phyloP scores from a whole-genome alignment of 2,888 invertebrate genomes.

The Lithophane semibrunnea region DNA sequence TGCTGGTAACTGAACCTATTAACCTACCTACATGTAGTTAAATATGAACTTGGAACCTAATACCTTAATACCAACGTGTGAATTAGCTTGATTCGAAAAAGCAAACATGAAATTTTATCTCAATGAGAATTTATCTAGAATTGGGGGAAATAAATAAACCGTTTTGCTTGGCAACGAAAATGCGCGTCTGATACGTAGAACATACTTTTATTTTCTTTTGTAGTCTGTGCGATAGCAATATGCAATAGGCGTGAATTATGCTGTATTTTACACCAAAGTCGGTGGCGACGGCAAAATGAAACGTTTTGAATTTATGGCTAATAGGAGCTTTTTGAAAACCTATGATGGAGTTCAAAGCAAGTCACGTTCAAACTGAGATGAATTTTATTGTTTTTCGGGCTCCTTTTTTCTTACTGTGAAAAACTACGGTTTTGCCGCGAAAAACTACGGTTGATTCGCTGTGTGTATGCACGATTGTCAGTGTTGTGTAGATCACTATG shows the following conservation, averaged over 20 bases:
- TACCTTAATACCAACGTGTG: background rate
- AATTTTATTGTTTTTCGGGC: constrained; percentile 9
- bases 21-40: background rate
- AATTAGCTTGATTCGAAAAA: background rate
- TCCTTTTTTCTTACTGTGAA: background rate
- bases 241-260: constrained; percentile 42
- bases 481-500: no score
- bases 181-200: background rate
- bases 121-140: background rate
- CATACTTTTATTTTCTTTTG: constrained; percentile 34
- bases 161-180: constrained; percentile 13
- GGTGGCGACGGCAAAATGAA: constrained; percentile 47
- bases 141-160: background rate
- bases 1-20: background rate
- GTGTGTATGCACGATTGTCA: no score
- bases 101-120: background rate
- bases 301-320: constrained; percentile 50
- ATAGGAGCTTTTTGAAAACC: constrained; percentile 43
- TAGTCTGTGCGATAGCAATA: constrained; percentile 36
- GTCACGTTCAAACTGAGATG: background rate
- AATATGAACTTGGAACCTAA: background rate
- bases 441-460: no score
- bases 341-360: constrained; percentile 38
- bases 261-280: constrained; percentile 42
- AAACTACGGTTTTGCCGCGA: no score